Evolutionary conservation across 53 echinoderm and acorn worm genomes (phyloP).

Genomic region (Mesocentrotus franciscanus): DNA sequence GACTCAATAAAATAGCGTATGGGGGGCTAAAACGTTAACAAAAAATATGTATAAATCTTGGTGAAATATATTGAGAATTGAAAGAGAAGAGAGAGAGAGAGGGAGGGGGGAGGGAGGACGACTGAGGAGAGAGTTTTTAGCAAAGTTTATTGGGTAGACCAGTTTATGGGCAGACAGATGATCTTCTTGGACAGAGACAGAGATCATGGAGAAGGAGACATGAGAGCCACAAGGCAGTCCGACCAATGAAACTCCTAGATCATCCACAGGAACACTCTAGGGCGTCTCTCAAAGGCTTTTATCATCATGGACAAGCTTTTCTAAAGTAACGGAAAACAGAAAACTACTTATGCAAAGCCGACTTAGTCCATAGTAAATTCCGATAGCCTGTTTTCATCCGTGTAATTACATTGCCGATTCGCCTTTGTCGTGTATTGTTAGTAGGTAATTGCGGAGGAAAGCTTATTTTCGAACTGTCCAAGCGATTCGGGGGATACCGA

Average conservation of each 20-base stretch:
- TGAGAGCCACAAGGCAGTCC: neutral
- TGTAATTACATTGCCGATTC: slow-evolving; percentile 54
- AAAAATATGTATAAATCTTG: too few relatives aligned
- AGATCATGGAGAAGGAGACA: too few relatives aligned
- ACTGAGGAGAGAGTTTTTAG: neutral
- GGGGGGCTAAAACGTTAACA: too few relatives aligned
- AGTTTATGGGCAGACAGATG: too few relatives aligned
- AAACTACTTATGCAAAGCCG: slow-evolving; percentile 39
- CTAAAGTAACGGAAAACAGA: slow-evolving; percentile 31
- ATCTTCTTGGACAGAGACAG: neutral
- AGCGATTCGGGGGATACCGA: neutral
- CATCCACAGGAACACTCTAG: neutral
- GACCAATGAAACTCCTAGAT: neutral
- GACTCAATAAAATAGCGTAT: too few relatives aligned
- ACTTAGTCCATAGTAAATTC: neutral
- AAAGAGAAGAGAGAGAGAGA: too few relatives aligned
- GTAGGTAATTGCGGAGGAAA: slow-evolving; percentile 33
- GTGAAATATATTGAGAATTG: neutral
- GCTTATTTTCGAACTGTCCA: slow-evolving; percentile 48
- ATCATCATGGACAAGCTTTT: neutral
- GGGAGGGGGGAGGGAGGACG: neutral
- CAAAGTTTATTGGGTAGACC: too few relatives aligned
- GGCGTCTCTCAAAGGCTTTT: neutral
- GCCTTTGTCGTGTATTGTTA: slow-evolving; percentile 52
- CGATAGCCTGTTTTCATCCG: slow-evolving; percentile 48